These are phyloP conservation scores for Corythoichthys haematopterus DNA, from an alignment of 2,113 vertebrate species.

Conservation along the genomic window DNA sequence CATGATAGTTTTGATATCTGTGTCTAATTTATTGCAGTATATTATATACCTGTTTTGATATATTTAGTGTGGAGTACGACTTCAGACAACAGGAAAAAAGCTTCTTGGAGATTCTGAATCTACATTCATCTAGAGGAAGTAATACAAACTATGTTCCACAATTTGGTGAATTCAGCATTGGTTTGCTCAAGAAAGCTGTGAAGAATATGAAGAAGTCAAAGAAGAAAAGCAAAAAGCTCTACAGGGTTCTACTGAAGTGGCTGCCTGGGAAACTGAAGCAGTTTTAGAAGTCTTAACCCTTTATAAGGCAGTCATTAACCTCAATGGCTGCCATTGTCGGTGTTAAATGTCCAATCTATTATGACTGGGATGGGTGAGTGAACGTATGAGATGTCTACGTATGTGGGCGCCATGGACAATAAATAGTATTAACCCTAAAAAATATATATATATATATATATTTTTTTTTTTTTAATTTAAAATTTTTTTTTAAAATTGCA, in stretches of 20 bases:
- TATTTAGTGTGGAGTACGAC: conserved; percentile 90
- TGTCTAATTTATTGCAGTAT: too few relatives aligned
- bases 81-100: conserved; percentile 89
- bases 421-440: too few relatives aligned
- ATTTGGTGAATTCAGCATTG: conserved; percentile 49
- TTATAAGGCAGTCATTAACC: too few relatives aligned
- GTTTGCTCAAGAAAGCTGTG: conserved; percentile 49
- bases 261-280: conserved; percentile 62
- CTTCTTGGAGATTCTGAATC: conserved; percentile 81
- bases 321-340: too few relatives aligned
- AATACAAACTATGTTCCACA: conserved; percentile 34
- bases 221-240: conserved; percentile 70
- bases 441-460: too few relatives aligned
- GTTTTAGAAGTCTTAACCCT: conserved; percentile 31
- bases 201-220: conserved; percentile 60
- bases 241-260: conserved; percentile 67
- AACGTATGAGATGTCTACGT: too few relatives aligned
- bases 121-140: conserved; percentile 45
- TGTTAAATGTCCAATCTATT: too few relatives aligned
- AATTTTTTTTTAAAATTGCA: too few relatives aligned
- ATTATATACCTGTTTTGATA: background rate
- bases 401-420: too few relatives aligned
- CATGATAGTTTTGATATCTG: background rate
- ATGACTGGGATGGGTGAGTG: too few relatives aligned
- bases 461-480: too few relatives aligned